Conservation (phyloP, 2,113 vertebrate genomes). For the Carassius gibelio region DNA sequence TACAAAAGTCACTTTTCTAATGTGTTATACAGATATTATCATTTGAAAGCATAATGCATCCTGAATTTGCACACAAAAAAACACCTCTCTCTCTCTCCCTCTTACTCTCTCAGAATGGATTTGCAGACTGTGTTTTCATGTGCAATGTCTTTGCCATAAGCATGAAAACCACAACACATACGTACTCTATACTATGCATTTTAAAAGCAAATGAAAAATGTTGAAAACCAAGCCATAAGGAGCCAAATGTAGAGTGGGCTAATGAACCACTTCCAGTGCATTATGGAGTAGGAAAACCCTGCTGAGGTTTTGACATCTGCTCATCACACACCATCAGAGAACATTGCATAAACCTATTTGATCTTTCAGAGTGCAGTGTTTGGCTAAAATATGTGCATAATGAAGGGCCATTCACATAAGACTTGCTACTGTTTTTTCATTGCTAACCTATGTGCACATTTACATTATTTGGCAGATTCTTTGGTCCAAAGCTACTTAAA, state of each 20-base stretch:
- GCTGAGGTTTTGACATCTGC: not conserved
- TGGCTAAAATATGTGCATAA: slow-evolving; percentile 10
- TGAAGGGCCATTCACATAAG: slow-evolving; percentile 17
- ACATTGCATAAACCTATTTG: not conserved
- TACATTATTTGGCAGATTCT: no score
- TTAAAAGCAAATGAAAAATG: slow-evolving; percentile 42
- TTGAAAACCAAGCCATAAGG: slow-evolving; percentile 32
- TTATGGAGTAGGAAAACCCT: not conserved
- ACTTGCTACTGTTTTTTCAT: not conserved
- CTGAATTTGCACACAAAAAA: not conserved
- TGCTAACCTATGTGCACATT: not conserved
- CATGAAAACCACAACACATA: not conserved
- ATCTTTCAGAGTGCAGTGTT: not conserved
- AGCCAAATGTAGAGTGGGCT: slow-evolving; percentile 11
- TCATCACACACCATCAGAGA: slow-evolving; percentile 4
- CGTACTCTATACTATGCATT: slow-evolving; percentile 56
- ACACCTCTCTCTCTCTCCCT: not conserved
- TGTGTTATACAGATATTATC: no score
- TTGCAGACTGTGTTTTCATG: slow-evolving; percentile 22
- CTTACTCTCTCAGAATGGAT: not conserved
- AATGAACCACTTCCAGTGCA: not conserved
- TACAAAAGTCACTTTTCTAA: no score
- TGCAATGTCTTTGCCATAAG: not conserved
- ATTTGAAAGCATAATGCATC: not conserved
- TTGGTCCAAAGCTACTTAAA: no score